phyloP scores from a whole-genome alignment of 2,113 vertebrate genomes.

The Cygnus buccinator region DNA sequence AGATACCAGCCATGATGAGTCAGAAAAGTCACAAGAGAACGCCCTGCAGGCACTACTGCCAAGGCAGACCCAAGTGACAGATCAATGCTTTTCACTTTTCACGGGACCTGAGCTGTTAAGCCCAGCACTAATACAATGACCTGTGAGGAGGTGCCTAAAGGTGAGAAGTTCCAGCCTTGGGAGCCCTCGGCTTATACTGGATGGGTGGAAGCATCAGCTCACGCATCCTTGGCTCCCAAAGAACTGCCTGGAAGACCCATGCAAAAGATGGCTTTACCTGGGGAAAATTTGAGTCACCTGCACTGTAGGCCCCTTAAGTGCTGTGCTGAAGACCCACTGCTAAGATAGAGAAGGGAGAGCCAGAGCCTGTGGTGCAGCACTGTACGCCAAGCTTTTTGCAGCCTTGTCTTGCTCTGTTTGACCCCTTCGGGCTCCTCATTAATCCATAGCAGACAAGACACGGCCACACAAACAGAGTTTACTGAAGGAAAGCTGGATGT shows the following conservation, averaged over 20 bases:
- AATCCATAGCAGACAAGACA: slow-evolving; percentile 53
- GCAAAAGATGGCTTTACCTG: not conserved
- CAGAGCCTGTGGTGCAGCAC: not conserved
- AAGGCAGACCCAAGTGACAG: not conserved
- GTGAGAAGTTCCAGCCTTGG: not conserved
- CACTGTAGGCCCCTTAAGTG: not conserved
- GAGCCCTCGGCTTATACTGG: not conserved
- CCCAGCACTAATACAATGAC: not conserved
- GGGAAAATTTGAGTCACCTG: not conserved
- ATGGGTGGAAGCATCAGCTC: not conserved
- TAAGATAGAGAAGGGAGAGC: not conserved
- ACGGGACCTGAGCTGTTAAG: not conserved
- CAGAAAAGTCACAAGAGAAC: not conserved
- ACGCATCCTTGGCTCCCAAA: not conserved
- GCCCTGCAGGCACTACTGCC: not conserved
- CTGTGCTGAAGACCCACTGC: not conserved
- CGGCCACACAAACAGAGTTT: slow-evolving; percentile 68
- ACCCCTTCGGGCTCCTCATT: slow-evolving; percentile 62
- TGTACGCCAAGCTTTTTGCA: not conserved
- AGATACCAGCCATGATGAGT: not conserved
- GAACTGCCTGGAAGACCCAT: not conserved
- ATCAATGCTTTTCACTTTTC: not conserved
- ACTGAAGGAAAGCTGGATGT: slow-evolving; percentile 70
- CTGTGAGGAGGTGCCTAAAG: not conserved
- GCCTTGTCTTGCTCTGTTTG: slow-evolving; percentile 12